phyloP scores from a whole-genome alignment of 2,888 invertebrate genomes.

The Arctia plantaginis region DNA sequence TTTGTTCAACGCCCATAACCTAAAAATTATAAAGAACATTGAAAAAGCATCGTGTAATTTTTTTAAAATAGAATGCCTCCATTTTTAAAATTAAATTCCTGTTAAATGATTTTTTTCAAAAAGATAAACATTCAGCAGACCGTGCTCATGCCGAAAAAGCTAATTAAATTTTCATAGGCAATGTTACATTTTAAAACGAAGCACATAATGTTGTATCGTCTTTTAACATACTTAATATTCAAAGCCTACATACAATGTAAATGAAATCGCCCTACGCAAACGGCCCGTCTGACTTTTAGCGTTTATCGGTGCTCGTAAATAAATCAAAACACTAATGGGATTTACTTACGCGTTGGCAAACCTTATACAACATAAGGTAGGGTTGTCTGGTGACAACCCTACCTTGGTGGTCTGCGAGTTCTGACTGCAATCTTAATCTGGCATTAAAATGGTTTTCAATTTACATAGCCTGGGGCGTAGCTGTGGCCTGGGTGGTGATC shows the following conservation, averaged over 20 bases:
- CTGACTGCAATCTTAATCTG: too few species aligned
- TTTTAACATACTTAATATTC: not conserved
- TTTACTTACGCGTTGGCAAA: not conserved
- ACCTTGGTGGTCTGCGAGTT: not conserved
- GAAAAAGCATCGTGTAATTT: not conserved
- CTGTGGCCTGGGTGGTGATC: constrained; percentile 92
- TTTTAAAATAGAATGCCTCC: not conserved
- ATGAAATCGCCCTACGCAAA: not conserved
- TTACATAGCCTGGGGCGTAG: constrained; percentile 89
- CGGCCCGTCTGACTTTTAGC: not conserved
- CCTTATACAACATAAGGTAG: not conserved
- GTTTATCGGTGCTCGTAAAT: not conserved
- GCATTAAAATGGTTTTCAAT: not conserved
- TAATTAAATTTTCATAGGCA: not conserved
- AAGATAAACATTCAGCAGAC: not conserved
- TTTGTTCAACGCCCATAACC: not conserved
- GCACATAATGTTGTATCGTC: not conserved
- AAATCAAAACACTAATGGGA: not conserved
- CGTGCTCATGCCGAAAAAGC: not conserved
- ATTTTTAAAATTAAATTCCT: not conserved
- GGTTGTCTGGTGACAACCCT: too few species aligned
- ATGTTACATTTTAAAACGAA: not conserved
- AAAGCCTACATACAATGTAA: not conserved
- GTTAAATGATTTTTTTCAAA: not conserved
- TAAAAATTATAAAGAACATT: not conserved